Evolutionary conservation across 2,888 invertebrate genomes (phyloP), one percentile per base, ranked within the genome.

Genomic region (Diarsia mendica): DNA sequence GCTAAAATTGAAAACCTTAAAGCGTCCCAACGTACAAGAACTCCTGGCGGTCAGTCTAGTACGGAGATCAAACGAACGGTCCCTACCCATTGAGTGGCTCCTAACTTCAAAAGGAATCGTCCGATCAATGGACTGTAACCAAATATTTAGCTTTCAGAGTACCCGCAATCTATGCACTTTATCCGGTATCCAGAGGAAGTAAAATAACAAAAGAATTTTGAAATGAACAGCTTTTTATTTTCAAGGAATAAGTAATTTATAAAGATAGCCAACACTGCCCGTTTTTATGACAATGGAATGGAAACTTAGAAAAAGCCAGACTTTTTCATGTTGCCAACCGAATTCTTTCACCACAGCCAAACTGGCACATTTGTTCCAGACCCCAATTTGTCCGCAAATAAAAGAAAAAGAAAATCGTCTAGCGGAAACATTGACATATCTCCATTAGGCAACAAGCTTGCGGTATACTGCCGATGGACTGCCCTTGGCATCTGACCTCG

Each of bases 401-500:
- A 75, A 82, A 70, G 67, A 84, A 73, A 75, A 82, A 70, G 67
- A 84, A 81, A 82, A 39, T 6, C n/a, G 15, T 48, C 55, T 65
- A 53, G 66, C 66, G 46, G 72, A 76, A 80, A 68, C 72, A 76
- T 73, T 68, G 70, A 76, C 75, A 80, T 58, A 61, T 73, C 67
- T 76, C 72, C 67, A 82, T 83, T 82, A 79, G 61, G 53, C 68
- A 72, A 67, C 69, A 2, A 61, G 69, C 75, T 64, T 72, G 72
- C 75, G 84, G 84, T 67, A 73, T 48, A 67, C 72, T 82, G 82
- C 75, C 67, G 72, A 75, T 58, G 28, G 64, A 58, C 70, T 72
- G 81, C 13, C 84, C 82, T 83, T 80, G 84, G 67, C 81, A 70
- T 53, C 28, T 71, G 61, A 83, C 82, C 84, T 84, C 61, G 48